A percentile compares a stretch with the other conserved stretches of the same genome.
phyloP scores from a whole-genome alignment of 2,113 vertebrate genomes.

The Engystomops pustulosus region DNA sequence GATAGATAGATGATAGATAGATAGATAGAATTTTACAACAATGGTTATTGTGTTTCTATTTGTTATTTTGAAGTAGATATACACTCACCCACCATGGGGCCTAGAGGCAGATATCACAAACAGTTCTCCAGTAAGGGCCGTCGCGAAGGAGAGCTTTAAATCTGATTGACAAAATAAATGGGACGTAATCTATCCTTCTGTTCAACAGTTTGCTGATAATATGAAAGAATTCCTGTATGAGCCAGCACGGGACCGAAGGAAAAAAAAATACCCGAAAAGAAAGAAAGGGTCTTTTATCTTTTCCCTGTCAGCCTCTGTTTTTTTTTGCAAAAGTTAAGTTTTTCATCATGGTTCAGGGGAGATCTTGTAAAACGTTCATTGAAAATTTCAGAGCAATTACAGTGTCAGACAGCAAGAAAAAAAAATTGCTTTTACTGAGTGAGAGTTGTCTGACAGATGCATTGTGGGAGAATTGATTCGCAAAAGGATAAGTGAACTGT shows the following conservation, averaged over 20 bases:
- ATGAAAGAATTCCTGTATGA: conserved; percentile 82
- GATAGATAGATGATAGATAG: no score
- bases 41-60: no score
- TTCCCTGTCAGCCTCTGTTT: conserved; percentile 80
- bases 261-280: neutral
- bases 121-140: conserved; percentile 86
- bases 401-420: conserved; percentile 95
- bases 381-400: conserved; percentile 96
- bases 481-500: conserved; percentile 97
- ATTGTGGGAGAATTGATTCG: conserved; percentile 98
- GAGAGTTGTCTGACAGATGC: conserved; percentile 96
- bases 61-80: conserved; percentile 79
- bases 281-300: conserved; percentile 82
- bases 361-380: conserved; percentile 89
- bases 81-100: conserved; percentile 80
- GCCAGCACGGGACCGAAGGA: conserved; percentile 80
- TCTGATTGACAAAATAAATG: conserved; percentile 89
- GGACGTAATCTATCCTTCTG: conserved; percentile 83
- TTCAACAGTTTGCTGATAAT: conserved; percentile 84
- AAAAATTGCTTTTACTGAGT: conserved; percentile 92
- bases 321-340: conserved; percentile 85
- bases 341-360: conserved; percentile 90
- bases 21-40: no score
- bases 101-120: conserved; percentile 81
- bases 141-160: conserved; percentile 86